Evolutionary conservation across 2,113 vertebrate genomes (phyloP).

Genomic region (Miniopterus natalensis): DNA sequence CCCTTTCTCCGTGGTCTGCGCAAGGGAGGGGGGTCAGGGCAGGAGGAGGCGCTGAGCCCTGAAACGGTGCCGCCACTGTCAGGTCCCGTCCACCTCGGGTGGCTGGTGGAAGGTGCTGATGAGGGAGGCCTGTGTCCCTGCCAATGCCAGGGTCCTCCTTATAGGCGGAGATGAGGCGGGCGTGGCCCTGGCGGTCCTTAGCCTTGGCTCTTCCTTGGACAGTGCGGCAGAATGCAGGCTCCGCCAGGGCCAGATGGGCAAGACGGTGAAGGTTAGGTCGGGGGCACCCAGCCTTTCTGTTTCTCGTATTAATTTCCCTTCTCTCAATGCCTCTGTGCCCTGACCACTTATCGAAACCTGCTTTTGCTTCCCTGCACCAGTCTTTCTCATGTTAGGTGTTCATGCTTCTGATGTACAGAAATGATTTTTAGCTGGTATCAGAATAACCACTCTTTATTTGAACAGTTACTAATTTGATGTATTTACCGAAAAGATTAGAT

Average conservation of each 20-base stretch:
- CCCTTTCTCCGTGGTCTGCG: neutral
- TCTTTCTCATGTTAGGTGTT: neutral
- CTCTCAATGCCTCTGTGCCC: neutral
- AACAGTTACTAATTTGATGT: neutral
- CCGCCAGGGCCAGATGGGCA: neutral
- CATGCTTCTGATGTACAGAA: neutral
- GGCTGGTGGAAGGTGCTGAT: neutral
- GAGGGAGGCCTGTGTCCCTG: neutral
- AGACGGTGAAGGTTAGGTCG: neutral
- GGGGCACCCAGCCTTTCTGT: neutral
- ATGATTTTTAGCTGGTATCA: neutral
- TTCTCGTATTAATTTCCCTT: neutral
- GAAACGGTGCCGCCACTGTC: fast-evolving
- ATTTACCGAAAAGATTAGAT: neutral
- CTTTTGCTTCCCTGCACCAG: neutral
- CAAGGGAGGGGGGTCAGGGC: neutral
- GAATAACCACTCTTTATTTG: neutral
- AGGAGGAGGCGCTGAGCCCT: fast-evolving
- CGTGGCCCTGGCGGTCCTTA: neutral
- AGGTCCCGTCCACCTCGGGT: neutral
- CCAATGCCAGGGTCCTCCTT: neutral
- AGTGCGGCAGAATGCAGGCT: neutral
- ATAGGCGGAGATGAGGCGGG: neutral
- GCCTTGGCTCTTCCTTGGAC: neutral
- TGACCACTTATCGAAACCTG: neutral